Percentiles rank a stretch among this genome's conserved stretches.
Conservation (phyloP, 2,888 invertebrate genomes). For the Pollenia griseotomentosa region DNA sequence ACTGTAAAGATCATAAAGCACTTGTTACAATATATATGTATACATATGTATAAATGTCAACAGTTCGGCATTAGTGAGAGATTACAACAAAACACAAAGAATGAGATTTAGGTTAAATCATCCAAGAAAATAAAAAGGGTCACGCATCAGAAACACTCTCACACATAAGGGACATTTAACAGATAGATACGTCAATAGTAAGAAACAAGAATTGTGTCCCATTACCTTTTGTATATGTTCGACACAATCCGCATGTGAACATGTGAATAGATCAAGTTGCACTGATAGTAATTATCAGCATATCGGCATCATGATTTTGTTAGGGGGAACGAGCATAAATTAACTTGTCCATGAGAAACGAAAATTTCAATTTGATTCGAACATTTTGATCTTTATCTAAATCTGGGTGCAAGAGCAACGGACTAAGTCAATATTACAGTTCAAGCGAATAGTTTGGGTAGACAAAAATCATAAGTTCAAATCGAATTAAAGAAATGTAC, state of each 20-base stretch:
- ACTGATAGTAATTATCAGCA: constrained; percentile 41
- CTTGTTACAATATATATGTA: constrained; percentile 48
- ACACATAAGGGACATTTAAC: background rate
- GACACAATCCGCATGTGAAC: constrained; percentile 6
- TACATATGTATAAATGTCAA: constrained; percentile 43
- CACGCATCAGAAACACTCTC: background rate
- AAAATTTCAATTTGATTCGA: background rate
- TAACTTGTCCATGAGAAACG: constrained; percentile 50
- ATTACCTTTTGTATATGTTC: too few species aligned
- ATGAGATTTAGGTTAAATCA: constrained; percentile 53
- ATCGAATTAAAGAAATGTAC: constrained; percentile 37
- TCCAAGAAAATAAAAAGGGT: constrained; percentile 30
- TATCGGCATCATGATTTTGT: constrained; percentile 32
- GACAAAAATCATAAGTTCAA: background rate
- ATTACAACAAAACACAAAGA: constrained; percentile 45
- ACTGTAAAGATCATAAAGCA: constrained; percentile 41
- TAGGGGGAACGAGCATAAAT: constrained; percentile 55
- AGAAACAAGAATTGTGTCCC: background rate
- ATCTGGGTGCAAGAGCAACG: constrained; percentile 6
- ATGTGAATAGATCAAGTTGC: constrained; percentile 46
- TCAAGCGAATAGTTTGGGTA: background rate
- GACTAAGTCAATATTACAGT: background rate
- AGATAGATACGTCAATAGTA: background rate
- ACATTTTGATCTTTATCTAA: constrained; percentile 39
- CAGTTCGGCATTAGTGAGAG: constrained; percentile 54